Evolutionary conservation across 2,888 invertebrate species (phyloP).

Genomic region (Tyria jacobaeae): DNA sequence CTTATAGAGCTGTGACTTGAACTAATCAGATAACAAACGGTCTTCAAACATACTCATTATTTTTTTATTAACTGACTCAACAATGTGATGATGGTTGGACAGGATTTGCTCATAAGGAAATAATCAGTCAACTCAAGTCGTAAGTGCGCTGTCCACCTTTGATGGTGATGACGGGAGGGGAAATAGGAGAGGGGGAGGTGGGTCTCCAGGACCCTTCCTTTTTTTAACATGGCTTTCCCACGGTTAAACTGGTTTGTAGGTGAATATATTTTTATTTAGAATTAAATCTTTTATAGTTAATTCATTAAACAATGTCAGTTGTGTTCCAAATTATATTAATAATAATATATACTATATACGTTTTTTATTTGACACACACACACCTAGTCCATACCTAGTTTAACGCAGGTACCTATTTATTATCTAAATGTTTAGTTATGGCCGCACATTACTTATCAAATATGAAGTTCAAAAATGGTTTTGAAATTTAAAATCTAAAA

Average conservation of each 20-base stretch:
- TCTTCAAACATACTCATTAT: background rate
- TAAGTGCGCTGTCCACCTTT: no score
- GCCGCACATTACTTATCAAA: no score
- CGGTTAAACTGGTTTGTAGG: background rate
- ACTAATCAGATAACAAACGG: background rate
- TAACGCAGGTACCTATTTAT: background rate
- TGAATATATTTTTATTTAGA: background rate
- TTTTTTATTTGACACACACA: background rate
- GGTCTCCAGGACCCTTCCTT: no score
- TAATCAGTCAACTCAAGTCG: no score
- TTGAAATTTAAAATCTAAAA: no score
- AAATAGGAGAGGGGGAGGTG: no score
- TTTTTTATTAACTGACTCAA: constrained; percentile 9
- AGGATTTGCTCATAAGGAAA: constrained; percentile 9
- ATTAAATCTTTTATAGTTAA: background rate
- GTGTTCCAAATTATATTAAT: no score
- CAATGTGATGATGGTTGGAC: background rate
- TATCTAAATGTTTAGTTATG: background rate
- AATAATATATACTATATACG: background rate
- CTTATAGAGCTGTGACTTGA: background rate
- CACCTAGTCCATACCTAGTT: no score
- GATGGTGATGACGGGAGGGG: no score
- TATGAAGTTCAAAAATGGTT: no score
- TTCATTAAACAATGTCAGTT: background rate
- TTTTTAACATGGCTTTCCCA: no score